These are phyloP conservation scores for Oenanthe oenanthe DNA, from an alignment of 2,113 vertebrate genomes.

Conservation along the genomic window DNA sequence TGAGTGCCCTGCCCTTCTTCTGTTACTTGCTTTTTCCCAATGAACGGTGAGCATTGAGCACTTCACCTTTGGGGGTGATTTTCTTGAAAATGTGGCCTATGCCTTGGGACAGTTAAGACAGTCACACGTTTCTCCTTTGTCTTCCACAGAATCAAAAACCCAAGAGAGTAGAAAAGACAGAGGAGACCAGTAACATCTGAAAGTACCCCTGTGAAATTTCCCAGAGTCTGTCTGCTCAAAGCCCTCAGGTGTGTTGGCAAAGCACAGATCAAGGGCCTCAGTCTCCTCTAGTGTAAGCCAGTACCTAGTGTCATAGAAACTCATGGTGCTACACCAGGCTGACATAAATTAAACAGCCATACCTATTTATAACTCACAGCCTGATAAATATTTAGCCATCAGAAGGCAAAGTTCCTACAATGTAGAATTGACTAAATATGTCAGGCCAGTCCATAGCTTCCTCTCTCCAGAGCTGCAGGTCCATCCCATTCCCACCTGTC, in stretches of 20 bases:
- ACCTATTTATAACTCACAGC: neutral
- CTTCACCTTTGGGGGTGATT: neutral
- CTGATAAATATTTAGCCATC: neutral
- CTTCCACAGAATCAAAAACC: neutral
- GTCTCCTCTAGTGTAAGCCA: neutral
- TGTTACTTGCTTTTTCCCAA: neutral
- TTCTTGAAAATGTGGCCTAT: neutral
- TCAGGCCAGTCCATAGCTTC: neutral
- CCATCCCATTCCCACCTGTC: neutral
- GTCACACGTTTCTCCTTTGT: neutral
- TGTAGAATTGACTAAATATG: neutral
- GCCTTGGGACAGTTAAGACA: neutral
- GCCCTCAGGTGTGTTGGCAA: neutral
- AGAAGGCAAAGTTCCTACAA: neutral
- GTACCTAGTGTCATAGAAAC: neutral
- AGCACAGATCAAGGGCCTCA: neutral
- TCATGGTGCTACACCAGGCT: neutral
- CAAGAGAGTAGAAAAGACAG: neutral
- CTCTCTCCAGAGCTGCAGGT: neutral
- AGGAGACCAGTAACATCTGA: neutral
- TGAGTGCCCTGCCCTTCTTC: conserved; percentile 11
- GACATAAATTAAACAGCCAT: neutral
- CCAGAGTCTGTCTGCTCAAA: neutral
- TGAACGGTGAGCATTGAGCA: neutral
- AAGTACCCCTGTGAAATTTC: neutral